Percentiles rank a stretch among this genome's conserved stretches.
Evolutionary conservation across 2,113 vertebrate genomes (phyloP).

Genomic region (Corythaeola cristata): DNA sequence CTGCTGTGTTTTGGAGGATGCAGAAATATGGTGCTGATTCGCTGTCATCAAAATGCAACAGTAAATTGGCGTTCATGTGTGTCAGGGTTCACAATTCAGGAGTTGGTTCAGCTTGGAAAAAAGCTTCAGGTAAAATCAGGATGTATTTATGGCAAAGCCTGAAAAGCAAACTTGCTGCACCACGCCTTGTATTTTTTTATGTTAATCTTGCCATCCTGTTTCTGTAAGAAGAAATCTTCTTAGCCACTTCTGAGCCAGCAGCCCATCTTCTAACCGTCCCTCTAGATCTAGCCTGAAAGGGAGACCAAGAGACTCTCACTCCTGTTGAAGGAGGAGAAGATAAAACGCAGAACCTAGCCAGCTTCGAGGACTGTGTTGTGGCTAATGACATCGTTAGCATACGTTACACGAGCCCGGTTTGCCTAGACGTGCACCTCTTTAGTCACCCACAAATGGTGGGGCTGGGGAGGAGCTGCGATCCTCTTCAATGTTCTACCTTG

Average conservation of each 20-base stretch:
- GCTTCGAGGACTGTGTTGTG: not conserved
- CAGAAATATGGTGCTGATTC: not conserved
- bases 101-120: not conserved
- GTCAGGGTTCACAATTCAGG: not conserved
- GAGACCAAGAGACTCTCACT: not conserved
- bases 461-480: not conserved
- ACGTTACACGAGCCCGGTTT: not conserved
- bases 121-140: not conserved
- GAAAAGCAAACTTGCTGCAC: not conserved
- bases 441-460: not conserved
- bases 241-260: not conserved
- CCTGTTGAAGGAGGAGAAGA: not conserved
- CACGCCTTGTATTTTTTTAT: not conserved
- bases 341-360: not conserved
- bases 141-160: not conserved
- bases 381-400: not conserved
- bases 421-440: not conserved
- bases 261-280: not conserved
- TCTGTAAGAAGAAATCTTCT: not conserved
- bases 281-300: not conserved
- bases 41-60: not conserved
- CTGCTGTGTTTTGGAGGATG: accelerated
- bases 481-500: not conserved
- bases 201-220: not conserved
- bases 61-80: not conserved